Evolutionary conservation across 1,140 invertebrate genomes (phyloP), one percentile per base, ranked within the genome.

Genomic region (Holotrichia oblita): DNA sequence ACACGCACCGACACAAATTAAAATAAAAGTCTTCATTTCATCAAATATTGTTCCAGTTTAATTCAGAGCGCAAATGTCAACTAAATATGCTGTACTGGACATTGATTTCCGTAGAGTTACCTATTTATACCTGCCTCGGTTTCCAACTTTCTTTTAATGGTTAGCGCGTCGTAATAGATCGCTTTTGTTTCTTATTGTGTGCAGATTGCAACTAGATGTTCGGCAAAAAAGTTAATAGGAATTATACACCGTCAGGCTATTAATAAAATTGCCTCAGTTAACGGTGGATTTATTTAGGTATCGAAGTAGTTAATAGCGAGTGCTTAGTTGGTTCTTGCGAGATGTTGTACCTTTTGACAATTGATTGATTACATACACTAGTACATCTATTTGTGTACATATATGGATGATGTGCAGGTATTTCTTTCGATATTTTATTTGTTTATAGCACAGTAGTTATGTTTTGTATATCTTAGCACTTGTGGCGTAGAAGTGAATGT

Each of bases 1-100:
- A 79, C 84, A 82, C 41, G 83, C 79, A 40, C 82, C 82, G 48
- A 83, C 76, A 80, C 80, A 83, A 76, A 84, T 44, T 73, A 83
- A 9, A n/a, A 34, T 9, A 12, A 74, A 74, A n/a, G 41, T 74
- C n/a, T 42, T 76, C 75, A 76, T 76, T 14, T 76, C 48, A 3
- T 76, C 48, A 3, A 4, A n/a, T 7, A 17, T 55, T 55, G 48
- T 17, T 17, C 48, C 48, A 55, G 48, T 55, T 17, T 17, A 55
- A 17, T 76, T 48, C 17, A 76, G 40, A 20, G 34, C 24, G 34
- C 48, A 55, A 55, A 6, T 7, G 48, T 6, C 48, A 55, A 55
- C 40, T 74, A 20, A 14, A 20, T 20, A 74, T 20, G n/a, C 14
- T 74, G 41, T 44, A 55, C 48, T 55, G 34, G 40, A 74, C 73